Evolutionary conservation across 2,888 invertebrate species (phyloP).

Genomic region (Auanema freiburgensis): DNA sequence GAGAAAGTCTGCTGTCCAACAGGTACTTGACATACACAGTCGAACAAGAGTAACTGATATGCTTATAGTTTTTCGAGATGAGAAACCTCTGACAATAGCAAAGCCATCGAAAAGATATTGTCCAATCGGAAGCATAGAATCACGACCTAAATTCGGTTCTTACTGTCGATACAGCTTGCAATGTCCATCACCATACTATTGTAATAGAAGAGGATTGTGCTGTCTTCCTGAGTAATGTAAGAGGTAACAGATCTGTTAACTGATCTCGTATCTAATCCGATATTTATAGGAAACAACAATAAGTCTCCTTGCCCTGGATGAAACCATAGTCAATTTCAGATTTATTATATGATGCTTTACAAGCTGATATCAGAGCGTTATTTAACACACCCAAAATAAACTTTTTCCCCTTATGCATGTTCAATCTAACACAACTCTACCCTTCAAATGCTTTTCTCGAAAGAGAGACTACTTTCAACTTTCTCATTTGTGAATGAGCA

Average conservation of each 20-base stretch:
- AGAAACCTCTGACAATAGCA: background rate
- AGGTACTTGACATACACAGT: background rate
- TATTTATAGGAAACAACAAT: too few relatives aligned
- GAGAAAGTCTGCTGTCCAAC: constrained; percentile 23
- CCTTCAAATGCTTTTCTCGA: background rate
- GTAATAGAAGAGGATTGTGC: constrained; percentile 42
- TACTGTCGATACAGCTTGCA: constrained; percentile 47
- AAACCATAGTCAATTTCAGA: too few relatives aligned
- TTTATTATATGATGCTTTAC: too few relatives aligned
- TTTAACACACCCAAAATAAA: too few relatives aligned
- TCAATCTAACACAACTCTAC: background rate
- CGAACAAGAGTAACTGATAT: background rate
- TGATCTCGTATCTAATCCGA: too few relatives aligned
- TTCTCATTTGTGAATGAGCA: background rate
- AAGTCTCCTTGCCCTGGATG: too few relatives aligned
- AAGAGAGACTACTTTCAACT: background rate
- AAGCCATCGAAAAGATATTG: constrained; percentile 22
- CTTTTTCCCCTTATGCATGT: too few relatives aligned
- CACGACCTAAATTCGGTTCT: constrained; percentile 38
- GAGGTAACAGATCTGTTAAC: background rate
- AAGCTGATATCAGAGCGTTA: too few relatives aligned
- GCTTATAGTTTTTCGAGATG: constrained; percentile 1
- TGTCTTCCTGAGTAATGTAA: constrained; percentile 28
- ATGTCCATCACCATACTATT: constrained; percentile 52
- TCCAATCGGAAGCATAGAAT: constrained; percentile 36